Evolutionary conservation across 1,140 invertebrate genomes (phyloP).

Genomic region (Cotesia chilonis): DNA sequence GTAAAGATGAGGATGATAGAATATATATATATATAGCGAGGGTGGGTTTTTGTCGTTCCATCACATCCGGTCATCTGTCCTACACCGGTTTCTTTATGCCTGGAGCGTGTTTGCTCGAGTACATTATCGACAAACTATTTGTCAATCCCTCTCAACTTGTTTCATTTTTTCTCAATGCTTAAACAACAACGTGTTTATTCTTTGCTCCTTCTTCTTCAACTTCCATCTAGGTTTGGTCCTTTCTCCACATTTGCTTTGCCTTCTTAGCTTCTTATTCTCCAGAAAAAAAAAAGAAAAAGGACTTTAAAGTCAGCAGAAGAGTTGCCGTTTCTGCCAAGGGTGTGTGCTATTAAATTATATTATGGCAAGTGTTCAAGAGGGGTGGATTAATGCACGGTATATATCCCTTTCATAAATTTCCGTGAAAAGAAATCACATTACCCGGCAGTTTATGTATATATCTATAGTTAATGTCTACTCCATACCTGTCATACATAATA

Average conservation of each 20-base stretch:
- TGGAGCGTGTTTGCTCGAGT: slow-evolving; percentile 34
- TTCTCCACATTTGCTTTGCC: not conserved
- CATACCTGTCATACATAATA: no score
- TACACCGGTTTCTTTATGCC: not conserved
- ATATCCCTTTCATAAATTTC: slow-evolving; percentile 22
- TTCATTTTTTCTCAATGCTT: not conserved
- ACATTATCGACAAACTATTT: slow-evolving; percentile 30
- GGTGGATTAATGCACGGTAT: slow-evolving; percentile 26
- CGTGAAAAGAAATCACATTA: slow-evolving; percentile 6
- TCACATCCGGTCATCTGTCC: slow-evolving; percentile 37
- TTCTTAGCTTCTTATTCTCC: no score
- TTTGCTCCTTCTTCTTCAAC: not conserved
- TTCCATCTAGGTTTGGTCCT: not conserved
- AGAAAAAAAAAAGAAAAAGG: not conserved
- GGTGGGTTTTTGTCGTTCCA: slow-evolving; percentile 4
- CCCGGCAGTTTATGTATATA: no score
- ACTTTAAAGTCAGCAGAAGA: not conserved
- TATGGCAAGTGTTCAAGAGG: slow-evolving; percentile 21
- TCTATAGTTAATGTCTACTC: no score
- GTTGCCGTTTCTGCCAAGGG: slow-evolving; percentile 5
- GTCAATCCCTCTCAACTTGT: slow-evolving; percentile 1
- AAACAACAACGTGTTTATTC: not conserved
- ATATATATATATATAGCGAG: no score
- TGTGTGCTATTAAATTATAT: slow-evolving; percentile 37
- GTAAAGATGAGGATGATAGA: slow-evolving; percentile 22